Base-by-base conservation (phyloP, 2,797 vertebrate species). In the Manis crassicaudata region DNA sequence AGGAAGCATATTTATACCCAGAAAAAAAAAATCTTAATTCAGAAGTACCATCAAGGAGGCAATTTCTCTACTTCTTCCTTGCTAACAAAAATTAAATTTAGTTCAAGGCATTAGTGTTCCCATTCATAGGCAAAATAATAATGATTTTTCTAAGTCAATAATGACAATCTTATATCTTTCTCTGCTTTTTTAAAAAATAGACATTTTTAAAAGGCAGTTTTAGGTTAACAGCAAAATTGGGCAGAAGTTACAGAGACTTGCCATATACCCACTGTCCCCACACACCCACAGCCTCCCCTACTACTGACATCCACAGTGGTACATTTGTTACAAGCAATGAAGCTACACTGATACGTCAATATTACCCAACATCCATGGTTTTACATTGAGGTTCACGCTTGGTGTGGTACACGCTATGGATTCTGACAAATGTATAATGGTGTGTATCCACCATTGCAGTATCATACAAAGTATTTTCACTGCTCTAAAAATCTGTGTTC, bases 81-180 rank as follows among this genome's bases (percentile, higher is more conserved):
- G 12, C 40, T 92, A 79, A 87, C 37, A 92, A 89, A 85, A 82
- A 14, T 94, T 80, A 23, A 43, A 0, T 70, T 81, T 96, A 58
- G 18, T 63, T 90, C 62, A 90, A 40, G 50, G 14, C 32, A 60
- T 90, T 29, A 46, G 18, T 27, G 3, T 65, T 90, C 29, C 23
- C 80, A 52, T 32, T 75, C 32, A 9, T 60, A 70, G 29, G 32
- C 46, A 86, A 88, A 82, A 86, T 76, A 72, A 52, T 54, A 56
- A 79, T 60, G 43, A 46, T 27, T 79, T 54, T 4, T 76, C 21
- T 85, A 70, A 43, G 25, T 70, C 27, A 76, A 72, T 72, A 8
- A 56, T 62, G 29, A 43, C 17, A 63, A 85, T 23, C 7, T 27
- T 86, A 40, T 73, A 91, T 91, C 56, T 32, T 62, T 65, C 18